These are phyloP conservation scores for Euphonia xanthogaster DNA, from an alignment of 2,797 vertebrate species.

Conservation along the genomic window DNA sequence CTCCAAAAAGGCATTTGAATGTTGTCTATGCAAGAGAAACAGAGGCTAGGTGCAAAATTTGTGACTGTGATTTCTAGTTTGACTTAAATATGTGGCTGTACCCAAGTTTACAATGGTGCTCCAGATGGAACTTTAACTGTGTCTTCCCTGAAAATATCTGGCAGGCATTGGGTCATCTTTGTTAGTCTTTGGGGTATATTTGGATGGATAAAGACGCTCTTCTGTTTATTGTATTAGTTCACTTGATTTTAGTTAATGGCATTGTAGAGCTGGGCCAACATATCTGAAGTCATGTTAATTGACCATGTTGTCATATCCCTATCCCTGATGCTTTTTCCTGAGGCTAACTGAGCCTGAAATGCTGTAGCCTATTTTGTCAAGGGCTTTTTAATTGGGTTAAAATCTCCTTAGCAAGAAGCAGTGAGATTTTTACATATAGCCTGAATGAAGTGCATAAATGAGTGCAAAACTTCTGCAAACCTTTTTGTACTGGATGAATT, in stretches of 20 bases:
- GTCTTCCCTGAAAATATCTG: not conserved
- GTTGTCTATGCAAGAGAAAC: not conserved
- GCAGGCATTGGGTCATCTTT: not conserved
- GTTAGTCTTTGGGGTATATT: not conserved
- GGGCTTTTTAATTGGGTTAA: constrained; percentile 11
- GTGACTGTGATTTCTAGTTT: not conserved
- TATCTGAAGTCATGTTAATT: constrained; percentile 26
- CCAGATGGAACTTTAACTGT: not conserved
- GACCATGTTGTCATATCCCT: not conserved
- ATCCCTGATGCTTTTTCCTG: not conserved
- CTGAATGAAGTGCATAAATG: not conserved
- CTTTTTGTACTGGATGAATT: not conserved
- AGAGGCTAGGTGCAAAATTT: not conserved
- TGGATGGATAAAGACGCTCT: not conserved
- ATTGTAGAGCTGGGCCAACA: not conserved
- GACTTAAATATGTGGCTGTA: not conserved
- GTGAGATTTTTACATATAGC: not conserved
- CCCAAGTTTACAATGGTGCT: not conserved
- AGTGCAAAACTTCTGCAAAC: not conserved
- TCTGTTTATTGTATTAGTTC: not conserved
- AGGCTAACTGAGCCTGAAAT: constrained; percentile 10
- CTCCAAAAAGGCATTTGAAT: not conserved
- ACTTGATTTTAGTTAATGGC: not conserved
- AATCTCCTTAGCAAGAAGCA: not conserved
- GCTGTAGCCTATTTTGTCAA: constrained; percentile 11